Base-by-base conservation (phyloP, 2,888 invertebrate genomes). In the Lysandra bellargus region DNA sequence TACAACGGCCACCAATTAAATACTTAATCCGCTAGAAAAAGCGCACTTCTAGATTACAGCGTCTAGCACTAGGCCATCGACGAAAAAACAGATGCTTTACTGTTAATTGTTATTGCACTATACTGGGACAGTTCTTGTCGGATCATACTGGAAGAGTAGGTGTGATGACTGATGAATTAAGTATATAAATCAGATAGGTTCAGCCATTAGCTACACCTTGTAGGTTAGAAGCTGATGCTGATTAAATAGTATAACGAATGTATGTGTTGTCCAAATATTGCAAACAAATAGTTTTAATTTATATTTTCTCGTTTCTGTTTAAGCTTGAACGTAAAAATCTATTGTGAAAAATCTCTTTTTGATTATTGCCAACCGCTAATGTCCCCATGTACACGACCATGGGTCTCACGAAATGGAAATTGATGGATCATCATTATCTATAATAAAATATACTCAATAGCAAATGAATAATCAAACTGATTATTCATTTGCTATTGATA, bases 1-100 rank as follows among this genome's bases (percentile, higher is more conserved):
- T 87, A 88, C 86, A 86, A 86, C 85, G 84, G 83, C 84, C 83
- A 83, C 86, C 89, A 87, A 90, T 90, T 88, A 89, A 86, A 88
- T 87, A 86, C 84, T 79, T 86, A 86, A 87, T 87, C 85, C 78
- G 81, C 80, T 83, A 88, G 85, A 88, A 87, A 87, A 86, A 83
- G 64, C 74, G 40, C 79, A 80, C 61, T 75, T 60, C 44, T 17
- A 69, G 14, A 33, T 78, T 33, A 78, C 69, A 78, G 7, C 78
- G 23, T 33, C 72, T 53, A 78, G 53, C 69, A 53, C 69, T 69
- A 33, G 69, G 23, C 4, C 33, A 6, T 64, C 33, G 0, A 69
- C 14, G 69, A 17, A 37, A 69, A 37, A 37, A 69, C 69, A 0
- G 69, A 33, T 37, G 12, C 33, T 37, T 69, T 69, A 69, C 17